Base-by-base conservation (phyloP, 1,140 invertebrate species). In the Aphelinus certus region DNA sequence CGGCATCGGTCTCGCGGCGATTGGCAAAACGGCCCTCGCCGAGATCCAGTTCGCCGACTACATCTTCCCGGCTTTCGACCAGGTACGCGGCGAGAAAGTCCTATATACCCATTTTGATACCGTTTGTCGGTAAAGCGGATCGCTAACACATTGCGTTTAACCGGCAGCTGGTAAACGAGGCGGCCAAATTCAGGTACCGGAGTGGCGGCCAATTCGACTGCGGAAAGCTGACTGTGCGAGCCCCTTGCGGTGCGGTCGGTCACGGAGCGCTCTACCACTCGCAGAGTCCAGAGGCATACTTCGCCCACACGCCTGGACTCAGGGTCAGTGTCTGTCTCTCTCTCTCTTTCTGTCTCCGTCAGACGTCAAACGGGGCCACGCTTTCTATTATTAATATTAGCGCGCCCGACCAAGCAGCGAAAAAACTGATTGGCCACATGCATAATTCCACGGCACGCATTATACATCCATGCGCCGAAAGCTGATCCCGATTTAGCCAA, bases 11-110 rank as follows among this genome's bases (percentile, higher is more conserved):
- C 87, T 97, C 42, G 98, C 98, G 0, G 93, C 92, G 4, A 89
- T 91, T 1, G 98, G 98, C 7, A 90, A 94, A 0, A 99, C 96
- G 2, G 95, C 97, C 0, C 97, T 99, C 76, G 98, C 97, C 26
- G 98, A 99, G 90, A 99, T 99, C 82, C 98, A 99, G 88, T 99
- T 99, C 90, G 97, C 97, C 5, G 98, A 99, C 89, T 99, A 99
- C 82, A 99, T 99, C 78, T 99, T 96, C 85, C 98, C 98, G 26
- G 98, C 97, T 1, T 99, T 99, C 89, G 98, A 99, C 90, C 98
- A 99, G 90, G 96, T 97, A 78, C 63, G 62, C 7, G 57, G 2
- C 51, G 68, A 45, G 51, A 70, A 70, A 26, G 6, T 51, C 26
- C 26, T 26, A 26, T 26, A 26, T 26, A 26, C 26, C 26, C 26